Evolutionary conservation across 2,797 vertebrate genomes (phyloP).

Genomic region (Eidolon dupreanum): DNA sequence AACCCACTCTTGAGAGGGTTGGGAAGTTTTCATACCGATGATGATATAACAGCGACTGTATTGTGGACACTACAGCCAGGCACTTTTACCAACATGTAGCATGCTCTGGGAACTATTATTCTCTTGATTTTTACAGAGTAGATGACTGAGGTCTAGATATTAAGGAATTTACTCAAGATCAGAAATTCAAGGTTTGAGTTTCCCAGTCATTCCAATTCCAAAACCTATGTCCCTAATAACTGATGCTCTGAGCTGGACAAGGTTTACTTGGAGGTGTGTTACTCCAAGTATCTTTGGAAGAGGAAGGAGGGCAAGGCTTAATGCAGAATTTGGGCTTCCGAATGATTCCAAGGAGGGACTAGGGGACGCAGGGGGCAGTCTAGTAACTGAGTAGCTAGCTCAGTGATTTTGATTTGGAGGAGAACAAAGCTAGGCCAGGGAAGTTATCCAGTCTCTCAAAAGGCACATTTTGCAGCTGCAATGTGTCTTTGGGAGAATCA

Average conservation of each 20-base stretch:
- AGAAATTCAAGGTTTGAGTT: background rate
- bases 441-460: slow-evolving; percentile 3
- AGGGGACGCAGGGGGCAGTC: background rate
- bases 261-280: background rate
- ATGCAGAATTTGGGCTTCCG: background rate
- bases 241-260: background rate
- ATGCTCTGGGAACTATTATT: background rate
- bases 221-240: background rate
- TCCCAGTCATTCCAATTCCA: background rate
- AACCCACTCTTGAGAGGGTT: background rate
- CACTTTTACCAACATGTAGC: background rate
- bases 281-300: background rate
- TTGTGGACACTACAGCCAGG: background rate
- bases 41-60: background rate
- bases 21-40: background rate
- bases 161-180: background rate
- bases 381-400: background rate
- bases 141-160: background rate
- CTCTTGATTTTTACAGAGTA: slow-evolving; percentile 40
- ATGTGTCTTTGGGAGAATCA: background rate
- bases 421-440: background rate
- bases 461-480: background rate
- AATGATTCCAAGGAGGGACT: background rate
- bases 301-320: background rate
- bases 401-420: background rate